Evolutionary conservation across 2,113 vertebrate genomes (phyloP).

Genomic region (Chascanopsetta lugubris): DNA sequence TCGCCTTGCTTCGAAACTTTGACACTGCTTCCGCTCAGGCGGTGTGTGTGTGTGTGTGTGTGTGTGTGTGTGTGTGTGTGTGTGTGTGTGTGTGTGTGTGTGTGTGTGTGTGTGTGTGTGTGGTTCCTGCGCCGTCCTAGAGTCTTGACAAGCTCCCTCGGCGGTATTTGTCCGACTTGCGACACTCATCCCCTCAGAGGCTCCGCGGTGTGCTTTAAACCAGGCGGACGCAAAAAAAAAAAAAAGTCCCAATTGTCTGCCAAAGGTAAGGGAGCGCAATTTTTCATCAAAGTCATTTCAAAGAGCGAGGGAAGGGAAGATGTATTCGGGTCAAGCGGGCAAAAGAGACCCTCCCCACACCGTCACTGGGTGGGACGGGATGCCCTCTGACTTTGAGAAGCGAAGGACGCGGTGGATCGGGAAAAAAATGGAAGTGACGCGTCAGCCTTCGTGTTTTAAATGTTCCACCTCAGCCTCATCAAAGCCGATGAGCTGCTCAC

Average conservation of each 20-base stretch:
- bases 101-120: too few relatives aligned
- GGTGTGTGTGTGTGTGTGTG: too few relatives aligned
- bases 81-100: too few relatives aligned
- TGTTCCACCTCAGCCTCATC: slow-evolving; percentile 7
- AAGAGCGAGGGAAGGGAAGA: slow-evolving; percentile 28
- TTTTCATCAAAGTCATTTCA: slow-evolving; percentile 32
- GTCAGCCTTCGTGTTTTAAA: neutral
- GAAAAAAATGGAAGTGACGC: neutral
- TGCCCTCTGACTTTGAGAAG: slow-evolving; percentile 24
- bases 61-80: too few relatives aligned
- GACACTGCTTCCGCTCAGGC: slow-evolving; percentile 44
- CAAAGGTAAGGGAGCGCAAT: slow-evolving; percentile 14
- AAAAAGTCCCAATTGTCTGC: slow-evolving; percentile 47
- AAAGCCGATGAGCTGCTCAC: slow-evolving; percentile 24
- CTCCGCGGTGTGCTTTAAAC: slow-evolving; percentile 50
- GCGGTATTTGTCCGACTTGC: slow-evolving; percentile 44
- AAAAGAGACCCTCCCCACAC: neutral
- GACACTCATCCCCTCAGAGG: slow-evolving; percentile 47
- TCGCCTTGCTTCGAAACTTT: slow-evolving; percentile 32
- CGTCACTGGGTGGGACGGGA: neutral
- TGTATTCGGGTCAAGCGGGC: slow-evolving; percentile 44
- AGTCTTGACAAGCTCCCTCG: slow-evolving; percentile 16
- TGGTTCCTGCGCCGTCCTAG: slow-evolving; percentile 14
- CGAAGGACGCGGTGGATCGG: neutral
- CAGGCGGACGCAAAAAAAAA: slow-evolving; percentile 31